Conservation (phyloP, 2,888 invertebrate species). For the Chymomyza amoena region DNA sequence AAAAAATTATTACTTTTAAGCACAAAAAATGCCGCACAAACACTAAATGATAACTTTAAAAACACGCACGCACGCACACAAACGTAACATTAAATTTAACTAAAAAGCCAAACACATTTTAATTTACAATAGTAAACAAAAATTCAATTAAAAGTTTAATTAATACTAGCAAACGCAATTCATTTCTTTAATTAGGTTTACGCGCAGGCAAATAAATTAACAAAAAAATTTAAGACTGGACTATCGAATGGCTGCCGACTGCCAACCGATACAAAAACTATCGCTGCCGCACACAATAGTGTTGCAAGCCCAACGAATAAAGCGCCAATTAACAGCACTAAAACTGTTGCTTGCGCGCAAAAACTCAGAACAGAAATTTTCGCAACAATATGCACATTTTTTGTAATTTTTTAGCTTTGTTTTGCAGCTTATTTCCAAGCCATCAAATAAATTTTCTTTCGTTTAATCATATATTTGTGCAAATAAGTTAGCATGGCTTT, state of each 20-base stretch:
- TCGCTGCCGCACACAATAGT: not conserved
- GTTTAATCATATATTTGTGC: too few relatives aligned
- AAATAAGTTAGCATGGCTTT: too few relatives aligned
- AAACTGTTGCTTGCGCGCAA: not conserved
- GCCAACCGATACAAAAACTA: not conserved
- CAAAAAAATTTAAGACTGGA: not conserved
- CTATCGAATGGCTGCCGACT: not conserved
- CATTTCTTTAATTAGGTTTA: constrained; percentile 49
- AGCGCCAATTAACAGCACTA: not conserved
- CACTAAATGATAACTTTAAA: constrained; percentile 32
- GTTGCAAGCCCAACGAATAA: not conserved
- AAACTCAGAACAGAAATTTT: not conserved
- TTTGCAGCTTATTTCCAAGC: too few relatives aligned
- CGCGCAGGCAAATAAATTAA: not conserved
- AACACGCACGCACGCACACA: constrained; percentile 41
- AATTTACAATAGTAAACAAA: constrained; percentile 32
- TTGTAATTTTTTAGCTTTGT: too few relatives aligned
- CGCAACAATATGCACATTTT: not conserved
- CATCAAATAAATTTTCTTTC: too few relatives aligned
- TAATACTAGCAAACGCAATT: constrained; percentile 21
- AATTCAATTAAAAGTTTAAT: constrained; percentile 30
- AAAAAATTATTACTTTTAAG: not conserved
- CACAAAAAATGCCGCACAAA: constrained; percentile 56
- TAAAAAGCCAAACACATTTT: constrained; percentile 47
- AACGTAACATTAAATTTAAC: constrained; percentile 28